Conservation (phyloP, 2,797 vertebrate genomes). For the Sardinella longiceps region DNA sequence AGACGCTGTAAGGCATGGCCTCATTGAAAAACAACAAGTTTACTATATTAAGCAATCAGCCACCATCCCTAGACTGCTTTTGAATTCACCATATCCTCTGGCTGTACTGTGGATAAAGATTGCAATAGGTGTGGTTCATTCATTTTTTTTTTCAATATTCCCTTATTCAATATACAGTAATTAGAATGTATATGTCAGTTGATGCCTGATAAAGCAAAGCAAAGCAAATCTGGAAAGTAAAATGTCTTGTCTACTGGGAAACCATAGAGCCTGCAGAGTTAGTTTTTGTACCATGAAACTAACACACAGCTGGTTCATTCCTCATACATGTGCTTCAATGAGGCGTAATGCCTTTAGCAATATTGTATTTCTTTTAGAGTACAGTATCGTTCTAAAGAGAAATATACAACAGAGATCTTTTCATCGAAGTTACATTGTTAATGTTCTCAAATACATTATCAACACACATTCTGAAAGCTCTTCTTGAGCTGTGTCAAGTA, state of each 20-base stretch:
- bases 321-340: too few species aligned
- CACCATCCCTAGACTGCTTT: neutral
- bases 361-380: neutral
- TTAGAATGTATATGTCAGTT: neutral
- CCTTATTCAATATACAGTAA: too few species aligned
- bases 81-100: neutral
- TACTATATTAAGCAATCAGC: neutral
- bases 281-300: too few species aligned
- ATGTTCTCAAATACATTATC: neutral
- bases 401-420: neutral
- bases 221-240: neutral
- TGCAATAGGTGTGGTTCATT: neutral
- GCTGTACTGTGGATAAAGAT: neutral
- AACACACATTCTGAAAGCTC: neutral
- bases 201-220: neutral
- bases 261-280: neutral
- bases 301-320: too few species aligned
- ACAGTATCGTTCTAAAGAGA: neutral
- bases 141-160: neutral
- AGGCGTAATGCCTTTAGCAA: neutral
- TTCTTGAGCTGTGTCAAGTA: neutral
- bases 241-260: neutral
- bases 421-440: neutral
- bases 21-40: constrained; percentile 1
- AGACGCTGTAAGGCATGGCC: neutral